phyloP scores from a whole-genome alignment of 2,797 vertebrate species.

The Spinus olivaceus region DNA sequence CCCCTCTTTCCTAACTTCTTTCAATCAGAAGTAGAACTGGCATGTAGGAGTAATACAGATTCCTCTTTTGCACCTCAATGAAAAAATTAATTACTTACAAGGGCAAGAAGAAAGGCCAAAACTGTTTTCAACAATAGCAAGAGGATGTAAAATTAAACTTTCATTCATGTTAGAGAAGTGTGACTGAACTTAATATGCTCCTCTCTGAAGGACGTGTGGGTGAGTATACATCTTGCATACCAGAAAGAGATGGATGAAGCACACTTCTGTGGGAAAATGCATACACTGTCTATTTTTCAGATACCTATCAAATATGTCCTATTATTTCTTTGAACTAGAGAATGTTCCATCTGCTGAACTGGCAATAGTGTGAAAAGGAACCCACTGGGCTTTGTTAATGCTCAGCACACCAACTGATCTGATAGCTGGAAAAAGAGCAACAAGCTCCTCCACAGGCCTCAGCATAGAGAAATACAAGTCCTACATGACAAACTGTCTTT shows the following conservation, averaged over 20 bases:
- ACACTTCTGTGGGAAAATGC: background rate
- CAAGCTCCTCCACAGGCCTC: background rate
- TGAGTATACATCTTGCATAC: background rate
- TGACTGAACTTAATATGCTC: background rate
- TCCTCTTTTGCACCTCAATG: background rate
- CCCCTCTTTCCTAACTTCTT: background rate
- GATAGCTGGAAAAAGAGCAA: background rate
- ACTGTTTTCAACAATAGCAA: background rate
- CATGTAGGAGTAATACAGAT: background rate
- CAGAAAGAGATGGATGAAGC: background rate
- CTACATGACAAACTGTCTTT: background rate
- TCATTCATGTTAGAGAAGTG: background rate
- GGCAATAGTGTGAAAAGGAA: background rate
- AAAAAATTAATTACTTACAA: background rate
- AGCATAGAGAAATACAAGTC: background rate
- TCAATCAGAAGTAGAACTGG: background rate
- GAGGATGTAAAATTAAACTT: background rate
- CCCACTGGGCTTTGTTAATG: background rate
- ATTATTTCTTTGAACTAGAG: background rate
- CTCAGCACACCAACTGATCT: background rate
- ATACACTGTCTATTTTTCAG: background rate
- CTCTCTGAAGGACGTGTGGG: background rate
- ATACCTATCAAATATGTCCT: background rate
- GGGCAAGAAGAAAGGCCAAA: background rate
- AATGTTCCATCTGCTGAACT: background rate